Percentiles rank a stretch among this genome's conserved stretches.
Conservation (phyloP, 2,888 invertebrate genomes). For the Noctua pronuba region DNA sequence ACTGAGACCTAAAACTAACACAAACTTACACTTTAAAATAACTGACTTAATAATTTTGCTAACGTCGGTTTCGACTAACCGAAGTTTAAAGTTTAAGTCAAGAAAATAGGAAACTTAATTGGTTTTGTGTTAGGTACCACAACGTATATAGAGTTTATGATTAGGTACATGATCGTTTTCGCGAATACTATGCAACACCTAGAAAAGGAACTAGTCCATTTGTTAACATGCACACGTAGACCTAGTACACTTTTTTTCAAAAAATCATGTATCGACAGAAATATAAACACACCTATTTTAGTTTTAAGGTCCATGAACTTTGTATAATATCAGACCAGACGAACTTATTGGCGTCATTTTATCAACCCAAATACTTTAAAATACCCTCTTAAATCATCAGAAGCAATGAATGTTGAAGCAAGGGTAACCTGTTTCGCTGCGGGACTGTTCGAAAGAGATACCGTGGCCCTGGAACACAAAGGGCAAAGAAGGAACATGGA, state of each 20-base stretch:
- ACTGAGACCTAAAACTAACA: slow-evolving; percentile 18
- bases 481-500: too few relatives aligned
- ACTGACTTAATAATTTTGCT: slow-evolving; percentile 24
- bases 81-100: slow-evolving; percentile 16
- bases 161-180: neutral
- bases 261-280: too few relatives aligned
- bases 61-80: slow-evolving; percentile 8
- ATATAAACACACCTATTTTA: neutral
- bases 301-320: neutral
- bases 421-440: too few relatives aligned
- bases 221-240: neutral
- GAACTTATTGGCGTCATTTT: neutral
- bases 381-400: too few relatives aligned
- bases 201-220: neutral
- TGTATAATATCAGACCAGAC: neutral
- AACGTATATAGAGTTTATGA: slow-evolving; percentile 6
- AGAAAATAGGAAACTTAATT: slow-evolving; percentile 44
- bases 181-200: neutral
- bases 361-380: too few relatives aligned
- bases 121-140: neutral
- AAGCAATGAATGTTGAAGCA: too few relatives aligned
- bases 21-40: slow-evolving; percentile 37
- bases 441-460: too few relatives aligned
- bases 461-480: too few relatives aligned
- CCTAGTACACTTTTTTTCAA: neutral